Evolutionary conservation across 2,888 invertebrate species (phyloP), one percentile per base, ranked within the genome.

Genomic region (Diarsia mendica): DNA sequence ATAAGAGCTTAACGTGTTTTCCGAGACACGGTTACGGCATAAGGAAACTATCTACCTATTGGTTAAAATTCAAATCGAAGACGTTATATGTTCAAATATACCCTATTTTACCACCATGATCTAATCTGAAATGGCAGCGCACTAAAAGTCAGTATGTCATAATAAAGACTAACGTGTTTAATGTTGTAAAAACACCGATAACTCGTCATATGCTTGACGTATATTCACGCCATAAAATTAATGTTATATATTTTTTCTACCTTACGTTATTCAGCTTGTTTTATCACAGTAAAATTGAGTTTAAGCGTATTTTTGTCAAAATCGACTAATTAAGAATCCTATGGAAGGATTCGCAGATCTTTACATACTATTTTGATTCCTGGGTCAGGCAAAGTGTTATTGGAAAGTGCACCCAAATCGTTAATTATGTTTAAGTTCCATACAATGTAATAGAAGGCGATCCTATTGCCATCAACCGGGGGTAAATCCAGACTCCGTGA

Each of bases 101-200:
- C 8, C 28, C n/a, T 0, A 51, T 58, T 68, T 64, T 64, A 18
- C 39, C n/a, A n/a, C 8, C n/a, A 48, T 20, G 3, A 60, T 46
- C 1, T 44, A 67, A 58, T 9, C n/a, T 68, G 15, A 53, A 66
- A 84, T 68, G 63, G 18, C 75, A 1, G 4, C 28, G 64, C 48
- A 58, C 51, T 64, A 61, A 75, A 84, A 71, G 13, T 61, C 70
- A 75, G 67, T 63, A 23, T 49, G 15, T 68, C 84, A 84, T 84
- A 80, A 60, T 80, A 75, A 68, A 68, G 55, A 28, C 18, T 39
- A 68, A 68, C 68, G 68, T 82, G 68, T 72, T 66, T 75, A 84
- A 75, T 80, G 70, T 58, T 66, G 70, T 84, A 84, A 82, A 80
- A 84, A 80, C 65, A 65, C 60, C 53, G 84, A 75, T 82, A 82